Base-by-base conservation (phyloP, 2,113 vertebrate genomes). In the Dipodomys merriami region DNA sequence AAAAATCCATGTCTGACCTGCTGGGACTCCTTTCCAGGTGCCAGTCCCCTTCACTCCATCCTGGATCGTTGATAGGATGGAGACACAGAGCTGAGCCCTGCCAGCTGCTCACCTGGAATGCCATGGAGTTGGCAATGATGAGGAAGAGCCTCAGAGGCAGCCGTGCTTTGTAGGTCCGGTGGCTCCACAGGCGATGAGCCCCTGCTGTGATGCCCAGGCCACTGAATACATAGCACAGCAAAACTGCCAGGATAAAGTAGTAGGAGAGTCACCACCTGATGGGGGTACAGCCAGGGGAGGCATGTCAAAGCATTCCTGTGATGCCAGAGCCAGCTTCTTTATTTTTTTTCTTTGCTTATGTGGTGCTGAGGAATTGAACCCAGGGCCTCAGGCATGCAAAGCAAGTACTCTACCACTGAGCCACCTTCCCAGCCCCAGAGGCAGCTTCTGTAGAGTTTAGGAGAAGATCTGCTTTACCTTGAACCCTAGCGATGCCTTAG, bases 181-280 rank as follows among this genome's bases (percentile, higher is more conserved):
- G 99, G 94, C 99, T 99, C 99, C 99, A 99, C 69, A 99, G 98
- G 68, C 99, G 98, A 92, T 99, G 99, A 20, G 98, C 98, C 93
- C 99, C 99, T 1, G 99, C 99, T 4, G 99, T 99, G 62, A 99
- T 96, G 76, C 99, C 99, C 96, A 99, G 96, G 81, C 98, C 98
- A 62, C 98, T 98, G 80, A 98, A 0, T 72, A 98, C 0, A 73
- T 98, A 99, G 97, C 98, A 99, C n/a, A 97, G 4, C 9, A 92
- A 0, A 0, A 83, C 99, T 99, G 97, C 60, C 53, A 74, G 80
- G 72, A 88, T 0, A 81, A 93, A 62, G 29, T 4, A 90, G 80
- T 10, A 3, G 4, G 4, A 15, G 29, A 68, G 30, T 93, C 33
- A 84, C 16, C 11, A 35, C 13, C 71, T 29, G 35, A 12, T 8